Base-by-base conservation (phyloP, 2,888 invertebrate genomes). In the Eristalinus sepulchralis region DNA sequence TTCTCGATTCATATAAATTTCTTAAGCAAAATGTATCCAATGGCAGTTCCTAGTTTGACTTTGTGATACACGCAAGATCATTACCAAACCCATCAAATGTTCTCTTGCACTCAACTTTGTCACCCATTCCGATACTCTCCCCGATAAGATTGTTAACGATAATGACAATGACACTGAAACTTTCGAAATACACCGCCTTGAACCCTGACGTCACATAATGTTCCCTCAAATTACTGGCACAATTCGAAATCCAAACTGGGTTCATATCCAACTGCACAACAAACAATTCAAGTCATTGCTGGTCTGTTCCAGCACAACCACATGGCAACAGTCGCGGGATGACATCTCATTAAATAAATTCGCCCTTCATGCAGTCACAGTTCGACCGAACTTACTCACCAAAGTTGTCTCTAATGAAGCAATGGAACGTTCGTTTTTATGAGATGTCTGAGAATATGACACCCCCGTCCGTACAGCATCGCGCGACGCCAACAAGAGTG, bases 291-390 rank as follows among this genome's bases (percentile, higher is more conserved):
- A 24, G 1, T n/a, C n/a, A 34, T 34, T 53, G 53, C 53, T n/a
- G 20, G 55, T 22, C 55, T 17, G 20, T 55, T 5, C 17, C 55
- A 55, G 13, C 55, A n/a, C n/a, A 13, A 24, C 57, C 57, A 57
- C 24, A 57, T 22, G 57, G 57, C 24, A 57, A 24, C 57, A 24
- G 10, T 24, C 5, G 3, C n/a, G 24, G 57, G 24, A 22, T 57
- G 57, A 24, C 57, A 57, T 57, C 57, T 57, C 57, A 27, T 27
- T 57, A 57, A 57, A 57, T 57, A 24, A 27, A 57, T 24, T 57
- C 24, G 4, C 24, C 57, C 24, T 57, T 24, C 24, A 11, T 57
- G 22, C 11, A 24, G 55, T 55, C 22, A 55, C 20, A 55, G 24
- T n/a, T 24, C 57, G 24, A 13, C 4, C 13, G 57, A 57, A 57